Base-by-base conservation (phyloP, 2,797 vertebrate genomes). In the Anomalospiza imberbis region DNA sequence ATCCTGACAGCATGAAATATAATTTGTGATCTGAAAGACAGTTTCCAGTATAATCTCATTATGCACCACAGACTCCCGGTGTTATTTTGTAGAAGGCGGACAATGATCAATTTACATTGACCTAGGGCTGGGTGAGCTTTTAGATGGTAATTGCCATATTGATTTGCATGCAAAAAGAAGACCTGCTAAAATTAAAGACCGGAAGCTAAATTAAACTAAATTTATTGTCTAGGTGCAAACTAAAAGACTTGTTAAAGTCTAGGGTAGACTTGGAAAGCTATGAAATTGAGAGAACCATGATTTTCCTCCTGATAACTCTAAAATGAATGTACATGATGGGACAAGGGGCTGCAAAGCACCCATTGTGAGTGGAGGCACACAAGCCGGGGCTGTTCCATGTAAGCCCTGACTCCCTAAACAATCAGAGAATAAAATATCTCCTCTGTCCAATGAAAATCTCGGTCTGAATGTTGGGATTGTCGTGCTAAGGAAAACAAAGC, bases 101-200 rank as follows among this genome's bases (percentile, higher is more conserved):
- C 98, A 98, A 98, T 98, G 98, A 98, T 98, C 98, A 98, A 98
- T 98, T 98, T 98, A 98, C 98, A 98, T 98, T 98, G 98, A 98
- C 98, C 98, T 97, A 97, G 98, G 98, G 98, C 98, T 98, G 98
- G 97, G 97, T 94, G 92, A 98, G 98, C 98, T 98, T 98, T 98
- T 98, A 98, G 97, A 98, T 98, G 98, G 98, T 98, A 98, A 98
- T 98, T 98, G 98, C 98, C 98, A 98, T 98, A 98, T 98, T 98
- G 98, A 98, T 98, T 98, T 98, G 98, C 97, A 98, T 98, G 98
- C 97, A 97, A 98, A 98, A 98, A 96, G 96, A 96, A 96, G 98
- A 97, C 96, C 96, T 98, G 97, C 97, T 98, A 98, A 98, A 98
- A 98, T 98, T 98, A 98, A 98, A 97, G 97, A 97, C 97, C 97